Evolutionary conservation across 2,797 vertebrate genomes (phyloP).

Genomic region (Erethizon dorsatum): DNA sequence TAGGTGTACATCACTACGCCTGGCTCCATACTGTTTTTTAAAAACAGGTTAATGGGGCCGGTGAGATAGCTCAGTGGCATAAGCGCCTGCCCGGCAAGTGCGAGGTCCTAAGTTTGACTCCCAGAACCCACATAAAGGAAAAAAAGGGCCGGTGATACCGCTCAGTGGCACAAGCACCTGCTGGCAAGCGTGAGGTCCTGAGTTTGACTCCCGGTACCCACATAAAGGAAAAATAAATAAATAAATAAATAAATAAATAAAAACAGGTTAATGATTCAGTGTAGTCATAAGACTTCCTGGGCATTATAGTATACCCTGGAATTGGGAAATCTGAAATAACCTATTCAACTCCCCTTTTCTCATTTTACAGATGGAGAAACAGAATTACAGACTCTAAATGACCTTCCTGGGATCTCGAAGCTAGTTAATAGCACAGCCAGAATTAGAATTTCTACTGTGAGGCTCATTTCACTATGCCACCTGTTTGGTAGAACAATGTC

Average conservation of each 20-base stretch:
- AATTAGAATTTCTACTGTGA: neutral
- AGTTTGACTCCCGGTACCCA: too few species aligned
- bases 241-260: too few species aligned
- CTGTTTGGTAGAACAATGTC: neutral
- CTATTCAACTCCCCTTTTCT: neutral
- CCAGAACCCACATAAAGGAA: too few species aligned
- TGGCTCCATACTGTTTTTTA: neutral
- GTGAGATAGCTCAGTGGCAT: too few species aligned
- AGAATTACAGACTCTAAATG: slow-evolving; percentile 21
- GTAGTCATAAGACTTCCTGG: neutral
- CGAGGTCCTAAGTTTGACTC: too few species aligned
- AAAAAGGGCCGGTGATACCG: too few species aligned
- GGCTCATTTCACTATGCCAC: neutral
- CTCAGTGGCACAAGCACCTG: too few species aligned
- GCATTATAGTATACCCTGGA: neutral
- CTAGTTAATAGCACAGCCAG: neutral
- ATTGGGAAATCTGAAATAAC: slow-evolving; percentile 20
- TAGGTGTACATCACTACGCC: neutral
- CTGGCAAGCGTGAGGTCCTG: too few species aligned
- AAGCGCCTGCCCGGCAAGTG: too few species aligned
- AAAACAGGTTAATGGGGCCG: neutral
- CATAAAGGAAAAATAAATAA: too few species aligned
- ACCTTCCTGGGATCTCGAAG: neutral
- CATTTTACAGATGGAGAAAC: slow-evolving; percentile 33
- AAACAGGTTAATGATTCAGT: neutral